Base-by-base conservation (phyloP, 2,797 vertebrate species). In the Brachymystax lenok region DNA sequence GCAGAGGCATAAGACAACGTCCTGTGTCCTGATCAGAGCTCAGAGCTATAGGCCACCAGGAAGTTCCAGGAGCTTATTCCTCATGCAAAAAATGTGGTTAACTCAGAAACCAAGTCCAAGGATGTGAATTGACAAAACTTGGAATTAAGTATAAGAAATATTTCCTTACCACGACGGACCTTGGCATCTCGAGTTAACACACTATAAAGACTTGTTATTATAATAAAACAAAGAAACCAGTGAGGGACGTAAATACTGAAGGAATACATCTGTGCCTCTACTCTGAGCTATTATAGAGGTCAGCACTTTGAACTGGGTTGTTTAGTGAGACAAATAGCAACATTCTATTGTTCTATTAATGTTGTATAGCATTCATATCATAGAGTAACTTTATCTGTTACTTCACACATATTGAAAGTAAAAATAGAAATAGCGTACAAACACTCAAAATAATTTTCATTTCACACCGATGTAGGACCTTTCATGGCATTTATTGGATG, bases 51-150 rank as follows among this genome's bases (percentile, higher is more conserved):
- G 77, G 63, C 75, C 84, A 78, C 77, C 74, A 24, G 71, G 76
- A 78, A 61, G 61, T 24, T 79, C 75, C 52, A 74, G 75, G 79
- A 74, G 69, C n/a, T 63, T 79, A 74, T 79, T 76, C 71, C 61
- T 80, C 69, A 82, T 77, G 46, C 76, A 69, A 74, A 74, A 75
- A 79, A 46, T 78, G 56, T 56, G 71, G 70, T 69, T 69, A 61
- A 33, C 70, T 77, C 52, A 56, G 40, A 73, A 77, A 70, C 30
- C 67, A 17, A 77, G 54, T 75, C 33, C 28, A 69, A 75, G 71
- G 59, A 66, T 63, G 69, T 73, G 56, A 80, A 19, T 28, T 10
- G 52, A n/a, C 8, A 73, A 56, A 54, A 56, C 51, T 63, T 79
- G 19, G 74, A 40, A 61, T 71, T 28, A 13, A 73, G 61, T 24